A percentile compares a stretch with the other conserved stretches of the same genome.
Conservation (phyloP, 2,888 invertebrate genomes). For the Ennomos fuscantarius region DNA sequence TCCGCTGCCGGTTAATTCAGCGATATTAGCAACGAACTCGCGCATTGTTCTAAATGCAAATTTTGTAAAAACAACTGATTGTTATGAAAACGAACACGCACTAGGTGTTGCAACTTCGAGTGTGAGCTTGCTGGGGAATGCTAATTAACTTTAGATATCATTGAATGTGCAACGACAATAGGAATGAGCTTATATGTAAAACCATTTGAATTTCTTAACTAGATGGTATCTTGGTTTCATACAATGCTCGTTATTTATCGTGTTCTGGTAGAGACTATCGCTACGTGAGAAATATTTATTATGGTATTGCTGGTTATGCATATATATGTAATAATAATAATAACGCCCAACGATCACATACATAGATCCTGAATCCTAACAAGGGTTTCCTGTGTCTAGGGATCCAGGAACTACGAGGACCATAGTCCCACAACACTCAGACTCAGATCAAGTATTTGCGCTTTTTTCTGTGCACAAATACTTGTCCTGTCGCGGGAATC, state of each 20-base stretch:
- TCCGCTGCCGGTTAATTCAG: conserved; percentile 81
- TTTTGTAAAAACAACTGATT: conserved; percentile 77
- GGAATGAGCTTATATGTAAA: conserved; percentile 41
- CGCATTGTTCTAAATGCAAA: conserved; percentile 77
- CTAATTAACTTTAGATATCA: conserved; percentile 72
- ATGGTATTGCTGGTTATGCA: background rate
- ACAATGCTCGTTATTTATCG: conserved; percentile 39
- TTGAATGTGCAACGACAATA: conserved; percentile 56
- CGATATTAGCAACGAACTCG: conserved; percentile 70
- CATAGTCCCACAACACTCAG: too few species aligned
- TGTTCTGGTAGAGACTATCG: conserved; percentile 27
- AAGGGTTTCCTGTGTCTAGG: too few species aligned
- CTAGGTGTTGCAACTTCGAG: conserved; percentile 53
- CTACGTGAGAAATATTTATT: conserved; percentile 29
- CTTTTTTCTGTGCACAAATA: too few species aligned
- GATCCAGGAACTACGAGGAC: too few species aligned
- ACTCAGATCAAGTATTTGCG: too few species aligned
- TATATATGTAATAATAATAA: too few species aligned
- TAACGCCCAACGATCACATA: too few species aligned
- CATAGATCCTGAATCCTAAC: too few species aligned
- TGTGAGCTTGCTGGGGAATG: conserved; percentile 51
- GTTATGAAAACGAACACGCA: conserved; percentile 70
- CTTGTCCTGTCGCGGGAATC: too few species aligned
- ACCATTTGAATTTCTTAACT: conserved; percentile 35
- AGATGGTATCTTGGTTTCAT: conserved; percentile 34